phyloP scores from a whole-genome alignment of 2,888 invertebrate genomes.

The Nomada ferruginata region DNA sequence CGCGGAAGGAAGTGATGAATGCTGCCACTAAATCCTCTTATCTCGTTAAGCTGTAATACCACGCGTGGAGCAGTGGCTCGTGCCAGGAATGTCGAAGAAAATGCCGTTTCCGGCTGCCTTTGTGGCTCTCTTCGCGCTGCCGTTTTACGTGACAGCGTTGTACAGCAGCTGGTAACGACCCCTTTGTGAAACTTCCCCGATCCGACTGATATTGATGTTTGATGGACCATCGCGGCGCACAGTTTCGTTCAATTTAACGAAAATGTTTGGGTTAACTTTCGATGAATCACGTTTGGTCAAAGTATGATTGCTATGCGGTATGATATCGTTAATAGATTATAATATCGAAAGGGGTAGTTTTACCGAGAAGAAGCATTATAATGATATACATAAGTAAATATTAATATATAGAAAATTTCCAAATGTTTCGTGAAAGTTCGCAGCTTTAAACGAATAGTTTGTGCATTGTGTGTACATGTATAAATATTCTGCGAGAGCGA shows the following conservation, averaged over 20 bases:
- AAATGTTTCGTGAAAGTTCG: too few relatives aligned
- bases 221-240: background rate
- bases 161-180: background rate
- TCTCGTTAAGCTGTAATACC: constrained; percentile 26
- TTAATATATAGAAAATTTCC: too few relatives aligned
- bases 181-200: too few relatives aligned
- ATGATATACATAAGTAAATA: too few relatives aligned
- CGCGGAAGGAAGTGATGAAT: constrained; percentile 36
- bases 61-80: constrained; percentile 2
- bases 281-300: background rate
- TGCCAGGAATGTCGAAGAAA: constrained; percentile 30
- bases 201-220: too few relatives aligned
- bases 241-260: background rate
- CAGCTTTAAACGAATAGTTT: too few relatives aligned
- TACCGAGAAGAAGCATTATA: too few relatives aligned
- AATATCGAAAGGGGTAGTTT: too few relatives aligned
- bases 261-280: background rate
- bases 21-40: constrained; percentile 42
- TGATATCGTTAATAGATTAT: background rate
- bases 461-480: too few relatives aligned
- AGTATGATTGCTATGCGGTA: background rate
- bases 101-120: constrained; percentile 18
- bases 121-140: too few relatives aligned
- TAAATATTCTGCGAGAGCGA: too few relatives aligned
- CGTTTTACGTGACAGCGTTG: too few relatives aligned